A percentile compares a stretch with the other conserved stretches of the same genome.
Evolutionary conservation across 64 coral and sea anemone species (phyloP).

Genomic region (Stichodactyla mertensii): DNA sequence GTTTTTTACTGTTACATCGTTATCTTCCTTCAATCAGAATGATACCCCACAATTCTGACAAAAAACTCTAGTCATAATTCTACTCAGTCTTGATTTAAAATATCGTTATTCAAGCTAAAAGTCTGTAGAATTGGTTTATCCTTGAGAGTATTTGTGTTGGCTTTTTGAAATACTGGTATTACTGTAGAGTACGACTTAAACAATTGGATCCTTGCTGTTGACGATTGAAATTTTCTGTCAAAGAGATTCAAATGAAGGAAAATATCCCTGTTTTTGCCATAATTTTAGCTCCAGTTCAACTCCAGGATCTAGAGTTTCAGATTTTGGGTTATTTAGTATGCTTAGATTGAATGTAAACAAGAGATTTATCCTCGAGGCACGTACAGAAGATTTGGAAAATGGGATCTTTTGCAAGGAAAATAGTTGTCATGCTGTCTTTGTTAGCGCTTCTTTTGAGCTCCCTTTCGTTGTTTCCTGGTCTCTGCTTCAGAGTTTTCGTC

Average conservation of each 20-base stretch:
- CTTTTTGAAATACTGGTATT: not conserved
- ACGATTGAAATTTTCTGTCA: not conserved
- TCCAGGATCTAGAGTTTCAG: not conserved
- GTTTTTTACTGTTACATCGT: not conserved
- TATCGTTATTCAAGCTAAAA: not conserved
- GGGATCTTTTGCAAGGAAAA: not conserved
- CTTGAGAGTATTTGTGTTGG: not conserved
- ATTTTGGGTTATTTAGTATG: not conserved
- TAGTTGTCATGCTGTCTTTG: not conserved
- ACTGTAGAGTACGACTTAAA: not conserved
- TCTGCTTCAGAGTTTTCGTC: not conserved
- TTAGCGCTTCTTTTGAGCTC: not conserved
- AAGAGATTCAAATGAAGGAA: not conserved
- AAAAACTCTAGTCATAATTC: not conserved
- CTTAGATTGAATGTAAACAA: not conserved
- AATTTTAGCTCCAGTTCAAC: not conserved
- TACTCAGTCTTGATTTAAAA: not conserved
- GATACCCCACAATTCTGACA: not conserved
- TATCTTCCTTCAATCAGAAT: not conserved
- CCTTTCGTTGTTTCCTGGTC: not conserved
- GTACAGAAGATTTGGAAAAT: not conserved
- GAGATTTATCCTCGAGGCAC: not conserved
- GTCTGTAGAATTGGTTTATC: not conserved
- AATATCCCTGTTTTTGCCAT: not conserved
- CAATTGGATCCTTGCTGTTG: not conserved